These are phyloP conservation scores for Ladona fulva DNA, from an alignment of 1,140 invertebrate species.

Conservation along the genomic window DNA sequence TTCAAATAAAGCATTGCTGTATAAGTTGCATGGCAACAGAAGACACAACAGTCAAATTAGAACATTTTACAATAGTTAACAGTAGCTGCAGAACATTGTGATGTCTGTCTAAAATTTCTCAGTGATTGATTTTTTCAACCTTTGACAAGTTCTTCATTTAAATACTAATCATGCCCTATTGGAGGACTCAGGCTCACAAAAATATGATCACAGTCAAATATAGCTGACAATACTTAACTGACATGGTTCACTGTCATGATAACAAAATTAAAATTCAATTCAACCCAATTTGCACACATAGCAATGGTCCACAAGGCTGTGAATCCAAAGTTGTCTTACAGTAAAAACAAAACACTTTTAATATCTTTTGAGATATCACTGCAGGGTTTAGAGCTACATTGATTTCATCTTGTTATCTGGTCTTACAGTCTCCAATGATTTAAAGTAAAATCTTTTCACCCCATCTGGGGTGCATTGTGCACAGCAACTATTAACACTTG, in stretches of 20 bases:
- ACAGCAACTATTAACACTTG: background rate
- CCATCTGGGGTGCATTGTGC: background rate
- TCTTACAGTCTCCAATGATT: background rate
- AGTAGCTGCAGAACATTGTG: constrained; percentile 8
- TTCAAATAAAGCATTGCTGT: background rate
- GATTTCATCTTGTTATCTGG: background rate
- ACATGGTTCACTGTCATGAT: background rate
- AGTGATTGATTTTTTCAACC: background rate
- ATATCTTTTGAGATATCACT: background rate
- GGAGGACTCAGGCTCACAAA: constrained; percentile 2
- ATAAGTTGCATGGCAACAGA: background rate
- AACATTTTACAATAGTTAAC: background rate
- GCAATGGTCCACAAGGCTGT: background rate
- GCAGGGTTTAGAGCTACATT: background rate
- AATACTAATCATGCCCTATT: background rate
- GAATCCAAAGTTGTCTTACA: constrained; percentile 1
- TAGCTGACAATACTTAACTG: constrained; percentile 9
- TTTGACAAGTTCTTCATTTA: background rate
- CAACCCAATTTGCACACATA: background rate
- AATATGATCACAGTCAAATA: constrained; percentile 10
- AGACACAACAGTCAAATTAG: background rate
- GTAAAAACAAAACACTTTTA: background rate
- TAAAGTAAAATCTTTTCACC: background rate
- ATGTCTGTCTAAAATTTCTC: background rate
- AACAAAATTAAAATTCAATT: background rate